Percentiles rank a stretch among this genome's conserved stretches.
These are phyloP conservation scores for Loriculus beryllinus DNA, from an alignment of 2,797 vertebrate species.

Conservation along the genomic window DNA sequence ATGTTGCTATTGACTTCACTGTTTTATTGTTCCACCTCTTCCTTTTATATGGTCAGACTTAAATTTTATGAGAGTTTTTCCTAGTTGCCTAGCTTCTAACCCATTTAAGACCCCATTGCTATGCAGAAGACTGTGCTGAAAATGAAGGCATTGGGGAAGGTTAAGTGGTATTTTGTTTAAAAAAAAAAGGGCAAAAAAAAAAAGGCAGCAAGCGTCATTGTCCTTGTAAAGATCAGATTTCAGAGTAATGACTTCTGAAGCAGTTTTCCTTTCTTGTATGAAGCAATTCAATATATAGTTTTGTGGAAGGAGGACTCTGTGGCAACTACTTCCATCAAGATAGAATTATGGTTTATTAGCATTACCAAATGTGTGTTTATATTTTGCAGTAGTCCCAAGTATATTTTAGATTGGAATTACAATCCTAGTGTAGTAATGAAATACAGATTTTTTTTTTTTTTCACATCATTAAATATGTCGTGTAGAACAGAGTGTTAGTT, in stretches of 20 bases:
- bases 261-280: background rate
- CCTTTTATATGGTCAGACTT: background rate
- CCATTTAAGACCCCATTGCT: background rate
- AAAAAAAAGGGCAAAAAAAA: background rate
- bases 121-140: background rate
- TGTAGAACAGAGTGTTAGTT: background rate
- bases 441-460: background rate
- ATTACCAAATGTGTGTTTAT: background rate
- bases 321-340: background rate
- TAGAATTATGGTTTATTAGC: background rate
- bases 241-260: background rate
- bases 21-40: background rate
- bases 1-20: background rate
- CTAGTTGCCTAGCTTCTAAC: background rate
- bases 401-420: background rate
- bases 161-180: background rate
- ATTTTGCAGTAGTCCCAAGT: background rate
- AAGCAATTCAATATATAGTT: background rate
- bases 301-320: background rate
- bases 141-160: background rate
- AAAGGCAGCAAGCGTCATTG: background rate
- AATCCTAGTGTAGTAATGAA: background rate
- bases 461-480: background rate
- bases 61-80: background rate
- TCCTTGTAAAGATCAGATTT: background rate